phyloP scores from a whole-genome alignment of 2,113 vertebrate species.

The Callocephalon fimbriatum region DNA sequence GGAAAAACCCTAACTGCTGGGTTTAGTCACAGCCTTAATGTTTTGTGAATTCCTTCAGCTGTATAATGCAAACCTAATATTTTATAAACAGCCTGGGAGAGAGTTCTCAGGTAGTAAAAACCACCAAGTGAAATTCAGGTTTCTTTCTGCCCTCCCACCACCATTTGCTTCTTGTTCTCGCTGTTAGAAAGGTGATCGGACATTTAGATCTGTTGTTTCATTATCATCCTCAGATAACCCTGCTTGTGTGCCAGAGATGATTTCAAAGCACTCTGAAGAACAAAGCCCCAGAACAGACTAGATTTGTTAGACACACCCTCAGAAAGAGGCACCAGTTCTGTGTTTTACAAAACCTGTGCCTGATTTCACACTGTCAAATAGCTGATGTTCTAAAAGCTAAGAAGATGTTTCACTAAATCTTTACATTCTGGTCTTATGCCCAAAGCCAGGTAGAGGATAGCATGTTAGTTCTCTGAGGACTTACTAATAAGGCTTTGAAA shows the following conservation, averaged over 20 bases:
- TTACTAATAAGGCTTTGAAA: neutral
- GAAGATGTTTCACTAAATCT: neutral
- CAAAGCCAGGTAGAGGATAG: neutral
- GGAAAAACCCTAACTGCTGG: neutral
- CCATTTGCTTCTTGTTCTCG: neutral
- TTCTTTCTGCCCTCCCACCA: neutral
- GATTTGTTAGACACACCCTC: neutral
- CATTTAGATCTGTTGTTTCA: neutral
- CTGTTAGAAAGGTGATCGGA: neutral
- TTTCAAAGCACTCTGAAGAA: neutral
- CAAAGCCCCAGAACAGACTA: neutral
- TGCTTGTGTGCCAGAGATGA: neutral
- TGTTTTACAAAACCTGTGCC: neutral
- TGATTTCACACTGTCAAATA: neutral
- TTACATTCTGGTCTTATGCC: neutral
- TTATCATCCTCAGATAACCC: neutral
- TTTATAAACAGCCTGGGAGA: slow-evolving; percentile 37
- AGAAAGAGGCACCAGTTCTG: neutral
- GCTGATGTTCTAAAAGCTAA: neutral
- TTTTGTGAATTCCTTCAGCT: slow-evolving; percentile 43
- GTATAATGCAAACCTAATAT: slow-evolving; percentile 5
- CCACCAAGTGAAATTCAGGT: neutral
- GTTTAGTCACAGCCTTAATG: slow-evolving; percentile 10
- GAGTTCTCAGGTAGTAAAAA: slow-evolving; percentile 14
- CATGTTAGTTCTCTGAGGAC: neutral